Evolutionary conservation across 2,888 invertebrate genomes (phyloP).

Genomic region (Anorthoa munda): DNA sequence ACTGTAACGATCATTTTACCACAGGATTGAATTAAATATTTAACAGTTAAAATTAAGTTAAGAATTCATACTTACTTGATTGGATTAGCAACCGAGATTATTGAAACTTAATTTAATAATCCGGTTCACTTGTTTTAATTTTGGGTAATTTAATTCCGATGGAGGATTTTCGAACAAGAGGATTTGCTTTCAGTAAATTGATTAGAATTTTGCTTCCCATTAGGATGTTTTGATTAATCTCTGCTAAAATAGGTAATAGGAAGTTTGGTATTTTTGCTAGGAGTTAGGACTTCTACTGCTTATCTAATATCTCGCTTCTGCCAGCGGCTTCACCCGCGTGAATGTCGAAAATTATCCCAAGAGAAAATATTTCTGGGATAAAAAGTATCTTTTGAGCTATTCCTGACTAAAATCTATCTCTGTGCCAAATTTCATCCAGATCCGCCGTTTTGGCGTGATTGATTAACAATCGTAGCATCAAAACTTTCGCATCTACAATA

Average conservation of each 20-base stretch:
- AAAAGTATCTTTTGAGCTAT: too few species aligned
- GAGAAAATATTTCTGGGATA: too few species aligned
- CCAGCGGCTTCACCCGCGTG: too few species aligned
- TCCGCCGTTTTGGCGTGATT: too few species aligned
- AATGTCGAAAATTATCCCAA: too few species aligned
- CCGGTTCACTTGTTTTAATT: conserved; percentile 1
- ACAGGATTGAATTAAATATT: not conserved
- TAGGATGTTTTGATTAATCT: not conserved
- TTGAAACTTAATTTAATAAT: conserved; percentile 6
- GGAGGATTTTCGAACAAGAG: not conserved
- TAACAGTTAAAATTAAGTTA: not conserved
- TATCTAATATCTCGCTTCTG: too few species aligned
- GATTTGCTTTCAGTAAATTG: conserved; percentile 3
- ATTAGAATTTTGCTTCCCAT: not conserved
- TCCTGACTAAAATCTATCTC: too few species aligned
- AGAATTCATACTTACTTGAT: conserved; percentile 2
- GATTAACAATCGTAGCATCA: too few species aligned
- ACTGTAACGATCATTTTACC: not conserved
- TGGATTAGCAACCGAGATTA: conserved; percentile 19
- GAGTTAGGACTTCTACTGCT: too few species aligned
- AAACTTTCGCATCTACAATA: too few species aligned
- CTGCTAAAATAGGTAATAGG: not conserved
- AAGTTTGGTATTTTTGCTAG: too few species aligned
- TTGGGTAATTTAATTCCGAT: conserved; percentile 4
- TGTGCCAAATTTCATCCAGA: too few species aligned